Percentiles rank a stretch among this genome's conserved stretches.
Evolutionary conservation across 2,888 invertebrate genomes (phyloP).

Genomic region (Stenchaetothrips biformis): DNA sequence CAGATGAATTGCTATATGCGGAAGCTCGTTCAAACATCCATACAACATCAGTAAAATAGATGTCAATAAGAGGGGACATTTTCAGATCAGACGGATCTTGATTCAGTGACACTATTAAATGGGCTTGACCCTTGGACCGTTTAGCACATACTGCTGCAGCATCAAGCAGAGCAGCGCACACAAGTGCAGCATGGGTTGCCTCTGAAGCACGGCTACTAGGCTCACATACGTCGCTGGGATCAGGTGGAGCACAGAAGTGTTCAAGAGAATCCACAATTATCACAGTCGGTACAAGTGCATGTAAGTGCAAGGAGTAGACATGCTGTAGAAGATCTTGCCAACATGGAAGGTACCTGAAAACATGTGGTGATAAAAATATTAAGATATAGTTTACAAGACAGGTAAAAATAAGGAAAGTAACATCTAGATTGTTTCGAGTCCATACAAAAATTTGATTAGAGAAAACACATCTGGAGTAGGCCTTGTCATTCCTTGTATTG

Average conservation of each 20-base stretch:
- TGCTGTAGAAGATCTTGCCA: conserved; percentile 42
- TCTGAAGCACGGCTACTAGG: background rate
- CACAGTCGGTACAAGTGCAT: conserved; percentile 42
- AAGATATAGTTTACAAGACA: background rate
- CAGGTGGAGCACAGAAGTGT: conserved; percentile 39
- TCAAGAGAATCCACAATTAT: conserved; percentile 43
- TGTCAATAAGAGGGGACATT: conserved; percentile 30
- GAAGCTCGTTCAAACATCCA: conserved; percentile 32
- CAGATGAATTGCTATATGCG: background rate
- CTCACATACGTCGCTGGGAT: conserved; percentile 35
- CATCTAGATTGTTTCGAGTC: conserved; percentile 26
- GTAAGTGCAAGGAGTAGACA: conserved; percentile 43
- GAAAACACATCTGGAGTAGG: conserved; percentile 43
- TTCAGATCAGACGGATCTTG: background rate
- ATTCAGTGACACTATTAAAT: conserved; percentile 32
- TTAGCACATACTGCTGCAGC: conserved; percentile 39
- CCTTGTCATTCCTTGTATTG: conserved; percentile 38
- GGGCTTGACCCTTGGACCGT: conserved; percentile 32
- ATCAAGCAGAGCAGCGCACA: conserved; percentile 42
- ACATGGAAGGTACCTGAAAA: conserved; percentile 44
- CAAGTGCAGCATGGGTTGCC: conserved; percentile 37
- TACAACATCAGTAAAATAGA: conserved; percentile 32
- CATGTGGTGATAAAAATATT: background rate
- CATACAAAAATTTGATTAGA: conserved; percentile 45
- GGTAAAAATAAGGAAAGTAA: background rate